Conservation (phyloP, 2,113 vertebrate genomes). For the Pangasianodon hypophthalmus region DNA sequence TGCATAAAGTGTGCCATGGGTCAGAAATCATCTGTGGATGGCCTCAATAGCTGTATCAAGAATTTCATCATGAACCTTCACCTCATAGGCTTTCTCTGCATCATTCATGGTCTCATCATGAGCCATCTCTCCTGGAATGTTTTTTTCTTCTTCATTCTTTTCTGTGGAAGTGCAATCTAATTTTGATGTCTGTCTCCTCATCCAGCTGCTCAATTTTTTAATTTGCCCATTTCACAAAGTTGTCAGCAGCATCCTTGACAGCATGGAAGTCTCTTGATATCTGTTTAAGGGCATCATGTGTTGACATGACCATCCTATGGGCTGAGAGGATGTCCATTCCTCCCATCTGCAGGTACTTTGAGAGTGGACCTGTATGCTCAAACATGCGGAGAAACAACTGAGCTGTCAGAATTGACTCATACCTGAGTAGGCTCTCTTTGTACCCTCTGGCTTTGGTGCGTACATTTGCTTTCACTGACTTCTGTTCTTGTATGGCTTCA, state of each 20-base stretch:
- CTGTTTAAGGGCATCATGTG: slow-evolving; percentile 10
- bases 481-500: slow-evolving; percentile 28
- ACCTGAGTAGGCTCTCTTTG: background rate
- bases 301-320: slow-evolving; percentile 27
- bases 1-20: slow-evolving; percentile 33
- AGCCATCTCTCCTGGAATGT: background rate
- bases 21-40: background rate
- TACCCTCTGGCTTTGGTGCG: too few relatives aligned
- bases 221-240: slow-evolving; percentile 46
- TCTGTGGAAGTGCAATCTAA: too few relatives aligned
- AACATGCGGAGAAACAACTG: slow-evolving; percentile 31
- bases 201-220: too few relatives aligned
- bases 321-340: slow-evolving; percentile 32
- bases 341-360: slow-evolving; percentile 45
- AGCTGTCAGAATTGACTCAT: slow-evolving; percentile 42
- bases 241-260: slow-evolving; percentile 34
- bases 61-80: slow-evolving; percentile 9
- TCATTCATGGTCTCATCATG: background rate
- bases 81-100: background rate
- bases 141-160: background rate
- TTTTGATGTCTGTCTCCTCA: too few relatives aligned
- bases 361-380: slow-evolving; percentile 27
- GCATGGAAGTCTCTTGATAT: slow-evolving; percentile 33
- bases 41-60: slow-evolving; percentile 8
- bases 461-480: too few relatives aligned